A percentile compares a stretch with the other conserved stretches of the same genome.
phyloP scores from a whole-genome alignment of 2,113 vertebrate species.

The Trogon surrucura region DNA sequence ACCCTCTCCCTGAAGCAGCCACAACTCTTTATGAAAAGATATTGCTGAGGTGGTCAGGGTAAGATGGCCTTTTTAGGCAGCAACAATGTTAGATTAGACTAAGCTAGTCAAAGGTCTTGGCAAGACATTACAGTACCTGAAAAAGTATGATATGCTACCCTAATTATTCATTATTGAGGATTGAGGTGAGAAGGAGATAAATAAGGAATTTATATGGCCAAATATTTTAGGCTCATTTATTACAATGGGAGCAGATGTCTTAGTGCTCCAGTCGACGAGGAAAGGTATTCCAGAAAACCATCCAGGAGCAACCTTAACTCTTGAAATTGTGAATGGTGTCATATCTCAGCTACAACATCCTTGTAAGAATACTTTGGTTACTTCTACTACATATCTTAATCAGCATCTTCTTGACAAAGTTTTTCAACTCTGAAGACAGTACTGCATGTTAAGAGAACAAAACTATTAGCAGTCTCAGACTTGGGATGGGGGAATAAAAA shows the following conservation, averaged over 20 bases:
- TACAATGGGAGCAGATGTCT: neutral
- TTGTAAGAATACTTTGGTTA: neutral
- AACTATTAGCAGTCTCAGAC: neutral
- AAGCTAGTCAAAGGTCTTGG: neutral
- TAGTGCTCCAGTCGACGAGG: neutral
- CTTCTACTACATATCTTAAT: neutral
- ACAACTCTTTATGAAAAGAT: neutral
- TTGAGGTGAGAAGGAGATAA: neutral
- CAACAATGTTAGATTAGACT: neutral
- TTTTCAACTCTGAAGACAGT: neutral
- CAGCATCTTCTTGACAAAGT: neutral
- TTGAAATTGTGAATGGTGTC: neutral
- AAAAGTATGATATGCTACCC: neutral
- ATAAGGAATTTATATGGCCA: neutral
- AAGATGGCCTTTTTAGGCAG: neutral
- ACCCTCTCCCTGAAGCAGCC: neutral
- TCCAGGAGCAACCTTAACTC: neutral
- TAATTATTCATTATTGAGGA: neutral
- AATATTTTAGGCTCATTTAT: neutral
- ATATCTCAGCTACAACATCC: neutral
- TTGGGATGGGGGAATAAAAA: too few species aligned
- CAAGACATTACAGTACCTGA: neutral
- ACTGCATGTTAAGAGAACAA: neutral
- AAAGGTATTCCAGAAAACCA: neutral
- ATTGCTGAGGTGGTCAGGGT: neutral